A percentile compares a stretch with the other conserved stretches of the same genome.
phyloP scores from a whole-genome alignment of 2,113 vertebrate genomes.

The Pelvicachromis taeniatus region DNA sequence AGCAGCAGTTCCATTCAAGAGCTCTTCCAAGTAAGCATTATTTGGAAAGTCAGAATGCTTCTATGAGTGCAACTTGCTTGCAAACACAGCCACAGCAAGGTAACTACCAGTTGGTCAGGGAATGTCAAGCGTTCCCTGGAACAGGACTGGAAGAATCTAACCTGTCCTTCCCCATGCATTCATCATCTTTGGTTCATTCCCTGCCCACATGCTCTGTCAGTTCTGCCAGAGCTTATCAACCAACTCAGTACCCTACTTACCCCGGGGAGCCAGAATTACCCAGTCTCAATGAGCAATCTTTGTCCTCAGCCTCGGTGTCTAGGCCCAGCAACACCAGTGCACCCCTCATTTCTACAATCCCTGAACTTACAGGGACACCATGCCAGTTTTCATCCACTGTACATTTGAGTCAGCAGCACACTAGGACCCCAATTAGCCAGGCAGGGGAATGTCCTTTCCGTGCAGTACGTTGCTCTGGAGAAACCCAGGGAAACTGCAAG shows the following conservation, averaged over 20 bases:
- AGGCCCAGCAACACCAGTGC: slow-evolving; percentile 72
- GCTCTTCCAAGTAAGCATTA: slow-evolving; percentile 79
- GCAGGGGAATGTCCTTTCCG: slow-evolving; percentile 83
- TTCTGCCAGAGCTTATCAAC: slow-evolving; percentile 73
- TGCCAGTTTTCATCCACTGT: slow-evolving; percentile 82
- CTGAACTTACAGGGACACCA: slow-evolving; percentile 78
- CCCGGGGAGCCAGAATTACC: slow-evolving; percentile 81
- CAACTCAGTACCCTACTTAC: slow-evolving; percentile 86
- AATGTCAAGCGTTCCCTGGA: slow-evolving; percentile 79
- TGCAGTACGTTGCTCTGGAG: slow-evolving; percentile 79
- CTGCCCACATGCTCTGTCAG: slow-evolving; percentile 84
- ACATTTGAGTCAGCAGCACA: slow-evolving; percentile 73
- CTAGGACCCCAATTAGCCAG: slow-evolving; percentile 67
- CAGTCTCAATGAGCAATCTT: slow-evolving; percentile 76
- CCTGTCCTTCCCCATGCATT: slow-evolving; percentile 75
- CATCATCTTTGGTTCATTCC: slow-evolving; percentile 75
- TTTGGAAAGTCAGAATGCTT: slow-evolving; percentile 73
- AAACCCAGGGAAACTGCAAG: slow-evolving; percentile 83
- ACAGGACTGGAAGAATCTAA: slow-evolving; percentile 68
- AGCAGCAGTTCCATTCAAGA: slow-evolving; percentile 66
- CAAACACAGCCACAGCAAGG: slow-evolving; percentile 75
- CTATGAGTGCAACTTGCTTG: slow-evolving; percentile 63
- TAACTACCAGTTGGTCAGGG: slow-evolving; percentile 67
- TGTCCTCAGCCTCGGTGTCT: slow-evolving; percentile 74
- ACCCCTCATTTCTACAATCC: slow-evolving; percentile 59